Evolutionary conservation across 2,888 invertebrate species (phyloP), one percentile per base, ranked within the genome.

Genomic region (Galerucella calmariensis): DNA sequence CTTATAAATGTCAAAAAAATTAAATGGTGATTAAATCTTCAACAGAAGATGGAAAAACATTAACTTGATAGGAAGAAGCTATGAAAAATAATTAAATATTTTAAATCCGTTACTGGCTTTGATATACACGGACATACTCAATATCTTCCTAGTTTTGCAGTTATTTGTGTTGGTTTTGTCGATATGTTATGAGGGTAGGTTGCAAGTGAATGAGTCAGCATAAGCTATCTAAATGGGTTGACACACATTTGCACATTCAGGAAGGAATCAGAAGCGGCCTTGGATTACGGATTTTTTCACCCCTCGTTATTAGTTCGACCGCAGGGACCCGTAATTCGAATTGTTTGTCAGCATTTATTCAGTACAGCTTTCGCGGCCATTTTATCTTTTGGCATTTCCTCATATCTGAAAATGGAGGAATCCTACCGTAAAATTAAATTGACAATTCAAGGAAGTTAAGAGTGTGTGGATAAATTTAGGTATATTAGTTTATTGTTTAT

Each of bases 131-230:
- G 77, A 78, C 74, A 76, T 74, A 76, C 81, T 80, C 79, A 82
- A 83, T 83, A 82, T 81, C 81, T 83, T 83, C 82, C 82, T 80
- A 81, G 79, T 83, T 81, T 82, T 79, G 79, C 78, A 79, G 77
- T 77, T 81, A 82, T 81, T 81, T 81, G 78, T 78, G 77, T 77
- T 75, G 75, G 77, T 76, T 77, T 72, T 69, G 68, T 67, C 70
- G 73, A 69, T 67, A 67, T 65, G 58, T 71, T 67, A 66, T 69
- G 68, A 69, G 79, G 76, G 75, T 77, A 78, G 76, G 72, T 78
- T 68, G 79, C 80, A 81, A 82, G 81, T 82, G 83, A 79, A 80
- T 84, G 84, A 84, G 78, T 84, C 84, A 84, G 80, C 80, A 75
- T 75, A 78, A 73, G 11, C 65, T 16, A 62, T 70, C 27, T 69